Percentiles rank a stretch among this genome's conserved stretches.
These are phyloP conservation scores for Drosophila prolongata DNA, from an alignment of 2,888 invertebrate genomes.

Conservation along the genomic window DNA sequence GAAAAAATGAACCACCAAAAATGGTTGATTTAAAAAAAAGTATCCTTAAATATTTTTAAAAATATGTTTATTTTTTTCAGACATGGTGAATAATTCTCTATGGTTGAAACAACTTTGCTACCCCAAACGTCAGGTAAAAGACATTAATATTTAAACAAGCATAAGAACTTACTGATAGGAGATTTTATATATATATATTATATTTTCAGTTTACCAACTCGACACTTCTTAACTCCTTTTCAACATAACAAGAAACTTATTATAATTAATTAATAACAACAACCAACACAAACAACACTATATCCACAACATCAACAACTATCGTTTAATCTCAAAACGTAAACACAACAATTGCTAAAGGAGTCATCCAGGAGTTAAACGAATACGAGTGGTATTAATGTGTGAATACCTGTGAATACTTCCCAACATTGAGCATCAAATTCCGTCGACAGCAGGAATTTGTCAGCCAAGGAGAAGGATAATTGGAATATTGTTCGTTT, in stretches of 20 bases:
- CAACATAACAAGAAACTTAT: slow-evolving; percentile 83
- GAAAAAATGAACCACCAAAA: too few species aligned
- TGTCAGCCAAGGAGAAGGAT: slow-evolving; percentile 19
- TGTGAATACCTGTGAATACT: slow-evolving; percentile 22
- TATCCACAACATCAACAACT: slow-evolving; percentile 40
- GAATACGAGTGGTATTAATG: slow-evolving; percentile 37
- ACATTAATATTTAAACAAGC: too few species aligned
- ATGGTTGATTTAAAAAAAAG: too few species aligned
- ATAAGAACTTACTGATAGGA: background rate
- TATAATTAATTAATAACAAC: slow-evolving; percentile 57
- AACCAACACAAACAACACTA: slow-evolving; percentile 55
- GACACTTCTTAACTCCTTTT: slow-evolving; percentile 72
- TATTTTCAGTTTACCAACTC: slow-evolving; percentile 75
- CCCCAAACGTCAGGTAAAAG: slow-evolving; percentile 83
- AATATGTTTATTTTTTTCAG: slow-evolving; percentile 65
- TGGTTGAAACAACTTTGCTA: slow-evolving; percentile 80
- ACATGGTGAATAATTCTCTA: slow-evolving; percentile 83
- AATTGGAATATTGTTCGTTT: slow-evolving; percentile 25
- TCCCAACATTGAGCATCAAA: slow-evolving; percentile 17
- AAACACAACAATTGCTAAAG: slow-evolving; percentile 19
- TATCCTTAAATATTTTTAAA: background rate
- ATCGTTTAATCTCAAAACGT: slow-evolving; percentile 31
- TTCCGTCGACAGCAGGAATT: slow-evolving; percentile 28
- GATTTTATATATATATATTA: background rate
- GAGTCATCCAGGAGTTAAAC: slow-evolving; percentile 33